These are phyloP conservation scores for Apis dorsata DNA, from an alignment of 1,140 invertebrate genomes.

Conservation along the genomic window DNA sequence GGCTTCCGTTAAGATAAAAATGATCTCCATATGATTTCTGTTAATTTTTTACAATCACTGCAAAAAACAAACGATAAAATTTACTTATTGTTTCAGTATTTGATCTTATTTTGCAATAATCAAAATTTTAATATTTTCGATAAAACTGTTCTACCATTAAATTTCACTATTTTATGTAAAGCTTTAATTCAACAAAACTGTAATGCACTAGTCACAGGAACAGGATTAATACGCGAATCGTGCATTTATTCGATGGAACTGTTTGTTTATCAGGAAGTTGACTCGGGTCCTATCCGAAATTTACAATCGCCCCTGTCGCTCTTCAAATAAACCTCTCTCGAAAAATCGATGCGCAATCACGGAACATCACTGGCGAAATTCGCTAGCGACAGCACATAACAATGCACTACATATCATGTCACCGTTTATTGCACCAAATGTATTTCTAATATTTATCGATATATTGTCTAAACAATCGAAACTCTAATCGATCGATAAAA, in stretches of 20 bases:
- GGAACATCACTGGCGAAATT: slow-evolving; percentile 46
- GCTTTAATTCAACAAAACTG: slow-evolving; percentile 15
- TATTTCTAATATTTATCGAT: background rate
- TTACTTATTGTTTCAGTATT: background rate
- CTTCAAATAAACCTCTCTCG: slow-evolving; percentile 30
- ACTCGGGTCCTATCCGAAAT: slow-evolving; percentile 1
- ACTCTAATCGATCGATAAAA: background rate
- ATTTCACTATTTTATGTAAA: slow-evolving; percentile 1
- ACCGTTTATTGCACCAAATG: background rate
- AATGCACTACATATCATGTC: background rate
- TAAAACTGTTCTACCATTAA: slow-evolving; percentile 32
- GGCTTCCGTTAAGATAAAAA: background rate
- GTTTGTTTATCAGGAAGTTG: slow-evolving; percentile 45
- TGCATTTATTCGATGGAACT: slow-evolving; percentile 52
- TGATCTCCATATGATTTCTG: background rate
- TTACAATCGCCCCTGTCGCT: slow-evolving; percentile 27
- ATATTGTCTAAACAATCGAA: background rate
- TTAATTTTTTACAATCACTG: background rate
- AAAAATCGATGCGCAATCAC: slow-evolving; percentile 57
- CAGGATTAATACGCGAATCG: slow-evolving; percentile 54
- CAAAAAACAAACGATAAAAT: slow-evolving; percentile 1
- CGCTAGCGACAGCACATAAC: background rate
- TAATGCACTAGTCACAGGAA: slow-evolving; percentile 55
- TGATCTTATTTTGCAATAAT: background rate
- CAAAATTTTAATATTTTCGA: slow-evolving; percentile 44